Percentiles rank a stretch among this genome's conserved stretches.
These are phyloP conservation scores for Agrenia bidenticulata DNA, from an alignment of 2,888 invertebrate genomes.

Conservation along the genomic window DNA sequence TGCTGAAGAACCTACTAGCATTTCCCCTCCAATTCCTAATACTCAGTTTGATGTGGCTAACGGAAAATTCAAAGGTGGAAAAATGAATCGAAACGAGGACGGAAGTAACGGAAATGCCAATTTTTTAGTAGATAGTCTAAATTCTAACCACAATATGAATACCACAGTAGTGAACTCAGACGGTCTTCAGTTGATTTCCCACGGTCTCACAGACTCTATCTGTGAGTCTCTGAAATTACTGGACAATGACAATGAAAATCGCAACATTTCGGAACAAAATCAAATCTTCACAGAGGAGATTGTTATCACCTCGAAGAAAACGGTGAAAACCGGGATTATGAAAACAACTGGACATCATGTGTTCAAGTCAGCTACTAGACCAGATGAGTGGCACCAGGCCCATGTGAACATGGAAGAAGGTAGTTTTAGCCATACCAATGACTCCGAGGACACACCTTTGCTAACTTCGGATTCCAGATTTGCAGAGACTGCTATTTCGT, in stretches of 20 bases:
- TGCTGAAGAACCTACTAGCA: slow-evolving; percentile 22
- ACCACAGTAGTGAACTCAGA: slow-evolving; percentile 16
- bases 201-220: slow-evolving; percentile 39
- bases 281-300: slow-evolving; percentile 46
- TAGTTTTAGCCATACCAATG: slow-evolving; percentile 36
- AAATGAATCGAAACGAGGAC: slow-evolving; percentile 27
- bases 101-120: slow-evolving; percentile 42
- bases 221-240: slow-evolving; percentile 39
- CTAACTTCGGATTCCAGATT: slow-evolving; percentile 16
- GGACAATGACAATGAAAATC: slow-evolving; percentile 36
- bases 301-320: slow-evolving; percentile 37
- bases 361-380: background rate
- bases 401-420: slow-evolving; percentile 33
- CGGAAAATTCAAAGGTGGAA: background rate
- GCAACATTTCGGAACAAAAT: slow-evolving; percentile 15
- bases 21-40: background rate
- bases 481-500: background rate
- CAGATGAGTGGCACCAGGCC: slow-evolving; percentile 30
- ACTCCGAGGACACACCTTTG: slow-evolving; percentile 42
- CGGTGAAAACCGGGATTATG: slow-evolving; percentile 35
- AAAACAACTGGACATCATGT: slow-evolving; percentile 17
- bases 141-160: slow-evolving; percentile 33
- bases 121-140: slow-evolving; percentile 35
- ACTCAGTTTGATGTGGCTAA: background rate
- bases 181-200: slow-evolving; percentile 32